Conservation (phyloP, 2,113 vertebrate species). For the Ellobius talpinus region DNA sequence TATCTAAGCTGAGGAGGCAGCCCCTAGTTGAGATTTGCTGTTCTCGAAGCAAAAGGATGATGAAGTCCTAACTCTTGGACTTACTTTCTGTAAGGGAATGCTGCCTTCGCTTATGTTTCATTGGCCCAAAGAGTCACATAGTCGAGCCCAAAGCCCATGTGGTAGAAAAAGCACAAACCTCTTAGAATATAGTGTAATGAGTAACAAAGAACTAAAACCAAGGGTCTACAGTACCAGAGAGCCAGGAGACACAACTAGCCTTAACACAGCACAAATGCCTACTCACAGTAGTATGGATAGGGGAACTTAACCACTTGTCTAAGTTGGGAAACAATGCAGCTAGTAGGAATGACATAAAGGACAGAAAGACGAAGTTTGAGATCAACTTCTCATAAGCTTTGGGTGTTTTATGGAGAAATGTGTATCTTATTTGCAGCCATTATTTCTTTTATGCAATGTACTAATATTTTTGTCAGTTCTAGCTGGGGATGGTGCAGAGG, state of each 20-base stretch:
- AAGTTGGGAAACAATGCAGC: neutral
- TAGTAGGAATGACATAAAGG: neutral
- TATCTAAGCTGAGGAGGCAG: neutral
- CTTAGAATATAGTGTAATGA: neutral
- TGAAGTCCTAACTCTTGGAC: neutral
- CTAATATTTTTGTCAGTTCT: constrained; percentile 7
- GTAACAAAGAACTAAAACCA: neutral
- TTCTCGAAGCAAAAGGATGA: neutral
- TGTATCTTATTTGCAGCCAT: neutral
- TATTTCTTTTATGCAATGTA: neutral
- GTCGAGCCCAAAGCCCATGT: neutral
- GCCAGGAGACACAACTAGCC: neutral
- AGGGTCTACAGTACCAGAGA: neutral
- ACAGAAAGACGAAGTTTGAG: too few species aligned
- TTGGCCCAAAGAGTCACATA: neutral
- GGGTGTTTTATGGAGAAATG: neutral
- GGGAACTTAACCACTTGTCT: too few species aligned
- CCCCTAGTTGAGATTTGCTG: neutral
- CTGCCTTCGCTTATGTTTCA: neutral
- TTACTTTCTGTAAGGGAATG: neutral
- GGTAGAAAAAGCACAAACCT: neutral
- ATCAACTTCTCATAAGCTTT: neutral
- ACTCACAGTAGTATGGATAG: neutral
- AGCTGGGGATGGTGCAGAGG: neutral
- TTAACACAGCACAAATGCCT: neutral